Evolutionary conservation across 37 sponge, comb jelly and placozoan species (phyloP), one percentile per base, ranked within the genome.

Genomic region (Agelas oroides): DNA sequence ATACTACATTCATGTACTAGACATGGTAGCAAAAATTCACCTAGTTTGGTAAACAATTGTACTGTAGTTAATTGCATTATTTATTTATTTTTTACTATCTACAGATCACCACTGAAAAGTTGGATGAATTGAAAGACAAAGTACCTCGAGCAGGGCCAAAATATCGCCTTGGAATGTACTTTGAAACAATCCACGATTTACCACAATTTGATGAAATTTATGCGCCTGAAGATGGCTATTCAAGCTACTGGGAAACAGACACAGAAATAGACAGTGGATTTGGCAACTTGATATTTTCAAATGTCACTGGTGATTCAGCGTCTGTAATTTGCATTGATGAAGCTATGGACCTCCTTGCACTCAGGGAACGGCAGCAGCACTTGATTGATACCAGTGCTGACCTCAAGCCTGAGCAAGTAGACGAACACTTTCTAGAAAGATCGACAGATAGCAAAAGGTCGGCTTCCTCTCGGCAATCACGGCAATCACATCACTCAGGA

Each of bases 91-190:
- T 33, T n/a, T 80, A 36, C 15, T 23, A 36, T 24, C 21, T 56
- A 59, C 73, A 91, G 91, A 65, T 91, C 1, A 91, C 91, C 33
- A 54, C 78, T 31, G 82, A 75, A n/a, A 81, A 86, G 52, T 64
- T 91, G 39, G 82, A 86, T 54, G 91, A 86, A 46, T 40, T 84
- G 78, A 86, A 86, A 41, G 69, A 19, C 0, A 81, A 74, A 21
- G 70, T 82, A 19, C 91, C 91, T 30, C 40, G 79, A 28, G 91
- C 83, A 27, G 91, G 91, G 59, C 83, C 84, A 25, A 86, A 81
- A 23, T 91, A 76, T 59, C 54, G 91, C 41, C 73, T 91, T 5
- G 91, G 91, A 2, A 91, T 86, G 91, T 91, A 86, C 81, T 91
- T 91, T 59, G 91, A 91, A 17, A 91, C 91, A 1, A 86, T 91